Base-by-base conservation (phyloP, 2,797 vertebrate species). In the Pelochelys cantorii region DNA sequence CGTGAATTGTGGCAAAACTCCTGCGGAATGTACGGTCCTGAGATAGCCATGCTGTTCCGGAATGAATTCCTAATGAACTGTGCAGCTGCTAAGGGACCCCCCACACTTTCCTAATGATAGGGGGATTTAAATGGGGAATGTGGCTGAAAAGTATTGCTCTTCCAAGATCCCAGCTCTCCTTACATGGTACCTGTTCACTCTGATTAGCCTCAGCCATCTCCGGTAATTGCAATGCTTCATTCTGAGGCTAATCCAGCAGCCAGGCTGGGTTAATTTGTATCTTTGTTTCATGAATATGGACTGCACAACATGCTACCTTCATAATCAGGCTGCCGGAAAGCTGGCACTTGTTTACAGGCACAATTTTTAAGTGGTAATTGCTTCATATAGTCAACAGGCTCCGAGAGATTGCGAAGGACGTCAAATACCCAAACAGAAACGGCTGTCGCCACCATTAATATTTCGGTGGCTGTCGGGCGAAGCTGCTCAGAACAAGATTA, bases 21-120 rank as follows among this genome's bases (percentile, higher is more conserved):
- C 79, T 59, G 82, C 81, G 86, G 91, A 92, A 92, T 85, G 91
- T 54, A 13, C 42, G n/a, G 83, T 31, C 79, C 86, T 82, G 86
- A 82, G 81, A 88, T 88, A 22, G 10, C 71, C 74, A 59, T 20
- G n/a, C 75, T 78, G 17, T 31, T 80, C 79, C 57, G 83, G 57
- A 79, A 79, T 89, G 86, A 85, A 83, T 87, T 85, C 82, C 75
- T 92, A 92, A 92, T 92, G 91, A 92, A 71, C 68, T 57, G 68
- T 83, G 91, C 91, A 92, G 91, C 91, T 92, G 91, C 83, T 82
- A 37, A 29, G 4, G 86, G 79, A 57, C 83, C 86, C 83, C 86
- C 85, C 79, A 22, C 56, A 53, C 79, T 82, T 92, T 85, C 82
- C 14, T 52, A 87, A 82, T 59, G 86, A 52, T n/a, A n/a, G 81